phyloP scores from a whole-genome alignment of 2,888 invertebrate species.

The Andrena camellia region DNA sequence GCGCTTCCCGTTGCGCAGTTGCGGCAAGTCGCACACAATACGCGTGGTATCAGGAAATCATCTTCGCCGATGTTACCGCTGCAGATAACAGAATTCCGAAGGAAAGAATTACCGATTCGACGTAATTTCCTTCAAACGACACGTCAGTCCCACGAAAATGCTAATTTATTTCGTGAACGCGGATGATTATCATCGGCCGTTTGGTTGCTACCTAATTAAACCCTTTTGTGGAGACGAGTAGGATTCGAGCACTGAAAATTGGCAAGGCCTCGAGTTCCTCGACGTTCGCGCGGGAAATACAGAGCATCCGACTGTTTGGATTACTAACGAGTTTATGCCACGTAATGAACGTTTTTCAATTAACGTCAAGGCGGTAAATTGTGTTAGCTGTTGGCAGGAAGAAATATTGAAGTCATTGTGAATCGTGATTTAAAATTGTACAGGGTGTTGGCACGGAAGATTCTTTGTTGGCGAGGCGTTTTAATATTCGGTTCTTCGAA shows the following conservation, averaged over 20 bases:
- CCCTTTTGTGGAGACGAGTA: constrained; percentile 15
- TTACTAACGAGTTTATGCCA: constrained; percentile 52
- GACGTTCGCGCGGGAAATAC: constrained; percentile 34
- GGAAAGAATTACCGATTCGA: constrained; percentile 8
- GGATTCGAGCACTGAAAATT: constrained; percentile 56
- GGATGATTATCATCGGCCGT: constrained; percentile 59
- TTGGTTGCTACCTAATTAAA: constrained; percentile 60
- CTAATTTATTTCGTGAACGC: not conserved
- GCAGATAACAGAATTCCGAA: constrained; percentile 12
- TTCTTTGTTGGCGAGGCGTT: not conserved
- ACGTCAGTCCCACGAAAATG: constrained; percentile 40
- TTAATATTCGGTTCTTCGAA: too few species aligned
- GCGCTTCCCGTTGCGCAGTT: constrained; percentile 19
- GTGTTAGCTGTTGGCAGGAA: not conserved
- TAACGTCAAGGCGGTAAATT: constrained; percentile 22
- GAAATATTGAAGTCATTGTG: not conserved
- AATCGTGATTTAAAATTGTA: not conserved
- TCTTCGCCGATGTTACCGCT: not conserved
- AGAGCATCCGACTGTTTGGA: constrained; percentile 52
- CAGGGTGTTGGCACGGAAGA: not conserved
- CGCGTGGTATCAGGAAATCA: constrained; percentile 22
- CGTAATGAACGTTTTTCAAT: constrained; percentile 50
- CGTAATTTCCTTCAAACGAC: constrained; percentile 37
- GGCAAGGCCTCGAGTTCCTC: not conserved
- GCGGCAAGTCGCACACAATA: not conserved